These are phyloP conservation scores for Todus mexicanus DNA, from an alignment of 2,797 vertebrate species.

Conservation along the genomic window DNA sequence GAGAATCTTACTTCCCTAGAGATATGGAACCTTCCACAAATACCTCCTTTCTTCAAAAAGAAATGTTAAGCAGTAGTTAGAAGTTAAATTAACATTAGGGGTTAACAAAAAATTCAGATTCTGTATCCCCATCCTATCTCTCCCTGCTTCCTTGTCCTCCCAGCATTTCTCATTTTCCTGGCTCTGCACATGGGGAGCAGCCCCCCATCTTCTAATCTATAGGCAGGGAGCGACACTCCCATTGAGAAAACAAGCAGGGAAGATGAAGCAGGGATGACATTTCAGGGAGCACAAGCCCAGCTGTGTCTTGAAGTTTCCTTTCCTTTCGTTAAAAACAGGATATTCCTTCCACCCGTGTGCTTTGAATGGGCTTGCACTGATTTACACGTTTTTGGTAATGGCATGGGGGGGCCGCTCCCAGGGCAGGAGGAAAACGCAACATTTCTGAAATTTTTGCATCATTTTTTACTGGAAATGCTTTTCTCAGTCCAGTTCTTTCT, in stretches of 20 bases:
- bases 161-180: background rate
- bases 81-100: background rate
- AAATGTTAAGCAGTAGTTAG: background rate
- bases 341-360: background rate
- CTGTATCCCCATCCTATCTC: background rate
- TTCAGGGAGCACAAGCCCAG: background rate
- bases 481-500: background rate
- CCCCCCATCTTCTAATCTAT: background rate
- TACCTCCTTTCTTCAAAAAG: background rate
- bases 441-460: background rate
- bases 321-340: background rate
- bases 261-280: background rate
- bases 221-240: background rate
- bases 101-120: background rate
- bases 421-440: background rate
- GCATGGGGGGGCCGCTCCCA: background rate
- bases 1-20: background rate
- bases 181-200: background rate
- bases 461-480: background rate
- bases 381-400: background rate
- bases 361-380: background rate
- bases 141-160: background rate
- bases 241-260: background rate
- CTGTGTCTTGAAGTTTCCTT: background rate
- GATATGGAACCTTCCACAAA: background rate